Conservation (phyloP, 2,888 invertebrate genomes). For the Operophtera brumata region DNA sequence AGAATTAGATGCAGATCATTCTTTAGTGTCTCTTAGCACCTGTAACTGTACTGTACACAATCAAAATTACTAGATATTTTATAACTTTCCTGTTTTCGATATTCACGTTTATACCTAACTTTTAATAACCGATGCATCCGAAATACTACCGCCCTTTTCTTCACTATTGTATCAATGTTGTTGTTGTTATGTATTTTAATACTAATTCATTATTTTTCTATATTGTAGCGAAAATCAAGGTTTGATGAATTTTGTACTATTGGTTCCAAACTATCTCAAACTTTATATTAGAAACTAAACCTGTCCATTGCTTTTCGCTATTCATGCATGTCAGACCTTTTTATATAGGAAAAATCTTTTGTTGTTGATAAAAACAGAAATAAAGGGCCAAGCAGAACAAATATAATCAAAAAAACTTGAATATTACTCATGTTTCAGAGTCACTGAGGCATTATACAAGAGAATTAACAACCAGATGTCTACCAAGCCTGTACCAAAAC, state of each 20-base stretch:
- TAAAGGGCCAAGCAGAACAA: not conserved
- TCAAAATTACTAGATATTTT: slow-evolving; percentile 43
- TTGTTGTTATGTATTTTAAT: slow-evolving; percentile 60
- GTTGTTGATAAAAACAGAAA: not conserved
- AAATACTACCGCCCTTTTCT: slow-evolving; percentile 77
- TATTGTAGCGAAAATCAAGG: slow-evolving; percentile 42
- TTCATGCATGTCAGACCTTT: slow-evolving; percentile 30
- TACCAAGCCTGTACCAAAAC: slow-evolving; percentile 2
- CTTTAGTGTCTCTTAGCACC: slow-evolving; percentile 58
- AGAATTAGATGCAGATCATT: slow-evolving; percentile 54
- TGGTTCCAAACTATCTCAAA: slow-evolving; percentile 17
- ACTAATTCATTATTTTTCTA: slow-evolving; percentile 36
- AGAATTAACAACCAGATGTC: not conserved
- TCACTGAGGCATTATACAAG: not conserved
- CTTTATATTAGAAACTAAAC: slow-evolving; percentile 19
- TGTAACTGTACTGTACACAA: too few species aligned
- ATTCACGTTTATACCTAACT: slow-evolving; percentile 42
- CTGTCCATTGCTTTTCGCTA: slow-evolving; percentile 36
- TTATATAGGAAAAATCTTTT: slow-evolving; percentile 13
- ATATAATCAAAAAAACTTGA: not conserved
- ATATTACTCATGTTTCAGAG: not conserved
- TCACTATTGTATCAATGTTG: slow-evolving; percentile 81
- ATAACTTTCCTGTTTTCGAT: slow-evolving; percentile 45
- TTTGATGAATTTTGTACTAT: slow-evolving; percentile 28
- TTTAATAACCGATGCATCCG: slow-evolving; percentile 67